Conservation (phyloP, 64 coral and sea anemone genomes). For the Hydrozoanthus tunicans region DNA sequence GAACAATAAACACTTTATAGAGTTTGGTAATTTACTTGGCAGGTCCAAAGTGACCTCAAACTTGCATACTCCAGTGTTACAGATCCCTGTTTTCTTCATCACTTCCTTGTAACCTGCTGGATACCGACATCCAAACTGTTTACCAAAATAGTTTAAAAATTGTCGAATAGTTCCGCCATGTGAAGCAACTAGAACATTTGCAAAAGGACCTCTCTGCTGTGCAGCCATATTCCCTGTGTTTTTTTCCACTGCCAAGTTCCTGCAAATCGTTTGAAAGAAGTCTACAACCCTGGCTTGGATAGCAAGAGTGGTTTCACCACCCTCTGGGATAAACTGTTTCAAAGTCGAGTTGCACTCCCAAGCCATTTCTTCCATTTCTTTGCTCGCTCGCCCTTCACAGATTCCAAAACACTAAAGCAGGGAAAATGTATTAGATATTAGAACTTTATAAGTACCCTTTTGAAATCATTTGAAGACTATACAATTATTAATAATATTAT, state of each 20-base stretch:
- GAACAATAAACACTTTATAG: constrained; percentile 29
- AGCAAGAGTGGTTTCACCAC: constrained; percentile 1
- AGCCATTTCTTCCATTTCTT: constrained; percentile 28
- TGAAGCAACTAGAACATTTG: constrained; percentile 35
- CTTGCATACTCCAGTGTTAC: constrained; percentile 40
- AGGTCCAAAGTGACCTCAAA: constrained; percentile 31
- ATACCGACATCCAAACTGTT: not conserved
- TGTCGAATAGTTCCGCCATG: constrained; percentile 48
- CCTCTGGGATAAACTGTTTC: constrained; percentile 13
- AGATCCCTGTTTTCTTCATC: not conserved
- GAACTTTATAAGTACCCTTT: too few relatives aligned
- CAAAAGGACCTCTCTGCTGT: constrained; percentile 20
- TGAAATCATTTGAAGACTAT: too few relatives aligned
- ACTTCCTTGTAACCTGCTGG: constrained; percentile 6
- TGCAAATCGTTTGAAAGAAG: constrained; percentile 14
- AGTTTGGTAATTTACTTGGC: constrained; percentile 20
- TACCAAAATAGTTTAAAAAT: constrained; percentile 17
- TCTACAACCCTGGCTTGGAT: constrained; percentile 17
- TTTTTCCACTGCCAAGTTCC: not conserved
- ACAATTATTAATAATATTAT: too few relatives aligned
- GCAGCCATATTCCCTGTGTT: not conserved
- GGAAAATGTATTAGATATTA: not conserved
- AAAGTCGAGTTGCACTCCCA: not conserved
- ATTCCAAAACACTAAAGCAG: constrained; percentile 8
- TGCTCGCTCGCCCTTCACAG: constrained; percentile 9